Evolutionary conservation across 1,140 invertebrate species (phyloP).

Genomic region (Drosophila albomicans): DNA sequence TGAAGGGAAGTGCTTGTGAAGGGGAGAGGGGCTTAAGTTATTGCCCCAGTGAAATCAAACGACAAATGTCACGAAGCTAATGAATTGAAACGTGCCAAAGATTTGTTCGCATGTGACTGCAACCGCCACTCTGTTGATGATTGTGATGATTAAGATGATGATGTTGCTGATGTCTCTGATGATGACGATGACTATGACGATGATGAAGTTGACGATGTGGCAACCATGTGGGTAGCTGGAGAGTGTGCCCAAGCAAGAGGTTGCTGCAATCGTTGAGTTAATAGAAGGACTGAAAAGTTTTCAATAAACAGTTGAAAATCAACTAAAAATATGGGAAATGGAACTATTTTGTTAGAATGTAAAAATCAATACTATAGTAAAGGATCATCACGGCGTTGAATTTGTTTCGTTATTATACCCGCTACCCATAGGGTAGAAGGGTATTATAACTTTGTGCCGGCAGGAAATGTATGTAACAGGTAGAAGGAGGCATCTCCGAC

Average conservation of each 20-base stretch:
- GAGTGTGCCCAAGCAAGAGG: constrained; percentile 6
- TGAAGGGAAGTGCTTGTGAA: not conserved
- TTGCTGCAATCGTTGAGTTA: constrained; percentile 27
- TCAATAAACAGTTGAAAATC: not conserved
- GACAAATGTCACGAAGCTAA: constrained; percentile 82
- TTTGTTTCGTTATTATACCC: too few relatives aligned
- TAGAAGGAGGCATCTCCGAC: too few relatives aligned
- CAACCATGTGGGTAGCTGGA: constrained; percentile 5
- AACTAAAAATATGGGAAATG: not conserved
- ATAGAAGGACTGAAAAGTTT: constrained; percentile 26
- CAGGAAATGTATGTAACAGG: too few relatives aligned
- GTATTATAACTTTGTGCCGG: too few relatives aligned
- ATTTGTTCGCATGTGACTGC: constrained; percentile 53
- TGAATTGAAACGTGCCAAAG: constrained; percentile 82
- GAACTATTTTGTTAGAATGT: too few relatives aligned
- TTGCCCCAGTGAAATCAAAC: constrained; percentile 78
- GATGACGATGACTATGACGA: constrained; percentile 28
- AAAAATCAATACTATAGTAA: too few relatives aligned
- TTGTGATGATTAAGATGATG: constrained; percentile 14
- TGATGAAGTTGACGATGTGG: constrained; percentile 17
- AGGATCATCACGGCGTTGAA: too few relatives aligned
- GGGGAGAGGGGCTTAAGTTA: constrained; percentile 41
- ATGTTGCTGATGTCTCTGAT: constrained; percentile 18
- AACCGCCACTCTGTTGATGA: constrained; percentile 32
- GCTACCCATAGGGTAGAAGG: too few relatives aligned